A percentile compares a stretch with the other conserved stretches of the same genome.
Evolutionary conservation across 2,888 invertebrate genomes (phyloP).

Genomic region (Tinea trinotella): DNA sequence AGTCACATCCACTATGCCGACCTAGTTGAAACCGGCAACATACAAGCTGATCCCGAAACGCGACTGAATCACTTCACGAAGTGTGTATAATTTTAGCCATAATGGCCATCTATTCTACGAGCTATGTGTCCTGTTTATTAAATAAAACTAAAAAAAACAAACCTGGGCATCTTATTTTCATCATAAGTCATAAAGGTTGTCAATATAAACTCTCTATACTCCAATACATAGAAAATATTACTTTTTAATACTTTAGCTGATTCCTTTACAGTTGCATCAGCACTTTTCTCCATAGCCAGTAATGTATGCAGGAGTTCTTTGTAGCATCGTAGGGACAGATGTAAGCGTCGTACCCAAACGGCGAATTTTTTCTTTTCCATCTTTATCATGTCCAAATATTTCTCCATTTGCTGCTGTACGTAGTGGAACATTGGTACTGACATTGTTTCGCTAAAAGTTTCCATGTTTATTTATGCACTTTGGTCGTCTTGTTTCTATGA

Average conservation of each 20-base stretch:
- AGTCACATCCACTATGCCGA: too few species aligned
- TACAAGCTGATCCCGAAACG: too few species aligned
- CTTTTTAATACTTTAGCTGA: conserved; percentile 90
- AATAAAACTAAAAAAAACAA: conserved; percentile 30
- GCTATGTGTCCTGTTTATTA: not conserved
- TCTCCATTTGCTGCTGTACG: conserved; percentile 93
- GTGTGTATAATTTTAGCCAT: too few species aligned
- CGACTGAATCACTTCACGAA: too few species aligned
- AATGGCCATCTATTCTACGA: too few species aligned
- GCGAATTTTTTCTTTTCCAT: conserved; percentile 88
- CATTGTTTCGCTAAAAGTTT: conserved; percentile 89
- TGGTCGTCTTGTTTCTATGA: too few species aligned
- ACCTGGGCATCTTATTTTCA: conserved; percentile 89
- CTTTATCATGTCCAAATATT: conserved; percentile 85
- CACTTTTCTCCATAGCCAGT: conserved; percentile 83
- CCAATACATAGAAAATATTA: conserved; percentile 93
- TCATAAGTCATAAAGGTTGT: conserved; percentile 86
- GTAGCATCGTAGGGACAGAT: conserved; percentile 85
- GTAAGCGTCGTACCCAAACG: conserved; percentile 88
- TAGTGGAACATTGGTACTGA: conserved; percentile 93
- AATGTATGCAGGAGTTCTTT: conserved; percentile 89
- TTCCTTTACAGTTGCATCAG: conserved; percentile 79
- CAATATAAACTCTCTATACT: conserved; percentile 92
- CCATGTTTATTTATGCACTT: too few species aligned
- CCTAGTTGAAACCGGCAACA: too few species aligned